Evolutionary conservation across 2,888 invertebrate species (phyloP).

Genomic region (Ypsolopha scabrella): DNA sequence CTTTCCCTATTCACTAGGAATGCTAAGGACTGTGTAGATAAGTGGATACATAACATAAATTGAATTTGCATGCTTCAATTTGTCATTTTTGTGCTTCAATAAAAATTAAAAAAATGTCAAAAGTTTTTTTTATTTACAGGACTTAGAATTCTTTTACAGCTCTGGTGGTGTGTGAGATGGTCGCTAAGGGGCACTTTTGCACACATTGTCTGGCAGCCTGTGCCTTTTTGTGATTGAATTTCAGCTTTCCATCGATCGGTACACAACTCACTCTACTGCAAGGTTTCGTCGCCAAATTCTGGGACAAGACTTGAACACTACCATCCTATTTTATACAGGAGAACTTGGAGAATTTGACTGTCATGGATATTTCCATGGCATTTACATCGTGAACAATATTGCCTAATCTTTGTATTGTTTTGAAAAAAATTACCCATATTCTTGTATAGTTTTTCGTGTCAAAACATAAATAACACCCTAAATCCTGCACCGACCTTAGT

Average conservation of each 20-base stretch:
- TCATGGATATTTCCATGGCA: too few relatives aligned
- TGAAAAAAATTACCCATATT: too few relatives aligned
- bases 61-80: slow-evolving; percentile 35
- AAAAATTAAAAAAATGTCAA: slow-evolving; percentile 37
- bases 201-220: slow-evolving; percentile 47
- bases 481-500: too few relatives aligned
- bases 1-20: not conserved
- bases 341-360: too few relatives aligned
- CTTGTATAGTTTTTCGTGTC: too few relatives aligned
- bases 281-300: too few relatives aligned
- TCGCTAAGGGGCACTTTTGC: slow-evolving; percentile 35
- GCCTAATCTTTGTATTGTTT: too few relatives aligned
- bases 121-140: slow-evolving; percentile 24
- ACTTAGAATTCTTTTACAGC: not conserved
- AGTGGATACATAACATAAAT: not conserved
- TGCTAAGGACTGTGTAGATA: not conserved
- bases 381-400: too few relatives aligned
- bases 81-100: slow-evolving; percentile 64
- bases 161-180: not conserved
- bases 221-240: slow-evolving; percentile 38
- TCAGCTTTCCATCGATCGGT: slow-evolving; percentile 24
- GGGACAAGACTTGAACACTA: too few relatives aligned
- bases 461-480: too few relatives aligned
- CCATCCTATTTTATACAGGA: too few relatives aligned
- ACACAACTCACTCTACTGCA: not conserved